phyloP scores from a whole-genome alignment of 2,113 vertebrate species.

The Atractosteus spatula region DNA sequence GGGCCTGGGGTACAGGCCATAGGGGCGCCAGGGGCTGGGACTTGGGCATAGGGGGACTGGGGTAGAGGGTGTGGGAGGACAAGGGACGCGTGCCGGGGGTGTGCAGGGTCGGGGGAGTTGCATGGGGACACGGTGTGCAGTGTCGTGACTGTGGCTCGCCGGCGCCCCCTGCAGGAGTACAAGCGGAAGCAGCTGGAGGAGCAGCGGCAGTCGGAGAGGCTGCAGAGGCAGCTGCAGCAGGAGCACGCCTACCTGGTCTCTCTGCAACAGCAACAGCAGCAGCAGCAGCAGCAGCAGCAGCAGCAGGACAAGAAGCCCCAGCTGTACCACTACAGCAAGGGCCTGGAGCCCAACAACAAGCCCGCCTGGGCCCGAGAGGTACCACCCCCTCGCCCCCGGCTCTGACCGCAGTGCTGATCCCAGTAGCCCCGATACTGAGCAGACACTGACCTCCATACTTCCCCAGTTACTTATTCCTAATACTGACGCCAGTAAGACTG shows the following conservation, averaged over 20 bases:
- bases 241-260: constrained; percentile 89
- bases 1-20: no score
- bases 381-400: background rate
- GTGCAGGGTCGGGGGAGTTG: no score
- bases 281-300: constrained; percentile 46
- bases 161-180: constrained; percentile 70
- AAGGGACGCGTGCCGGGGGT: no score
- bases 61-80: no score
- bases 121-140: background rate
- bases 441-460: background rate
- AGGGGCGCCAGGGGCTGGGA: no score
- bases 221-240: constrained; percentile 89
- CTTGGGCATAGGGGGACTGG: no score
- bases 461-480: background rate
- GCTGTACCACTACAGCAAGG: constrained; percentile 83
- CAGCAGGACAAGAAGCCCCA: constrained; percentile 79
- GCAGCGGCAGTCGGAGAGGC: constrained; percentile 84
- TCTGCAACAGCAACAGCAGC: constrained; percentile 68
- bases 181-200: constrained; percentile 91
- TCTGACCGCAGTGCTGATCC: background rate
- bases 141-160: constrained; percentile 8
- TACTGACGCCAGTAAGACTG: background rate
- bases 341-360: constrained; percentile 77
- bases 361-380: constrained; percentile 89
- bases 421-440: background rate